Conservation (phyloP, 2,797 vertebrate genomes). For the Falco columbarius region DNA sequence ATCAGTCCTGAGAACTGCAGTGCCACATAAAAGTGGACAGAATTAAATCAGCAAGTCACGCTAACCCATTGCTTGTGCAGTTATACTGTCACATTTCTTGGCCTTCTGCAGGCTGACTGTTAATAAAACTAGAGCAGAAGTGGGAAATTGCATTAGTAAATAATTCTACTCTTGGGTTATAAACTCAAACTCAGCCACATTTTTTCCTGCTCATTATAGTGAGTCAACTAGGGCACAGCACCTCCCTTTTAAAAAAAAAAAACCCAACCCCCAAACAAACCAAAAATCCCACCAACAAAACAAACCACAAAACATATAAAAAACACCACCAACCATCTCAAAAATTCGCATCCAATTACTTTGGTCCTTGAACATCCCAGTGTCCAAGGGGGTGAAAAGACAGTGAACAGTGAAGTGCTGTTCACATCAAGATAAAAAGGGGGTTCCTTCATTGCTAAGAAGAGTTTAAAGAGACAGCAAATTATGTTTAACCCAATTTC, state of each 20-base stretch:
- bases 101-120: not conserved
- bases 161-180: not conserved
- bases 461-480: not conserved
- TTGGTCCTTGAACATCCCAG: not conserved
- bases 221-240: not conserved
- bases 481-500: not conserved
- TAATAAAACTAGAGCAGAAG: not conserved
- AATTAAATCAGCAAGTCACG: not conserved
- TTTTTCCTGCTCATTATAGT: not conserved
- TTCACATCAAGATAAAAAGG: not conserved
- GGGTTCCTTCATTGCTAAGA: not conserved
- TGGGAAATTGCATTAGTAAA: not conserved
- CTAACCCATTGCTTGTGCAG: not conserved
- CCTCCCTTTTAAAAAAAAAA: not conserved
- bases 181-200: not conserved
- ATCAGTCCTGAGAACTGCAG: not conserved
- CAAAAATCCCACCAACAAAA: not conserved
- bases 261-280: not conserved
- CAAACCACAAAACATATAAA: not conserved
- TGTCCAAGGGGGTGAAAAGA: not conserved
- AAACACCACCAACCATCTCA: rapidly evolving
- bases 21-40: not conserved
- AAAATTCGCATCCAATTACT: not conserved
- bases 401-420: not conserved
- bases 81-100: not conserved